Base-by-base conservation (phyloP, 2,888 invertebrate genomes). In the Ennomos erosarius region DNA sequence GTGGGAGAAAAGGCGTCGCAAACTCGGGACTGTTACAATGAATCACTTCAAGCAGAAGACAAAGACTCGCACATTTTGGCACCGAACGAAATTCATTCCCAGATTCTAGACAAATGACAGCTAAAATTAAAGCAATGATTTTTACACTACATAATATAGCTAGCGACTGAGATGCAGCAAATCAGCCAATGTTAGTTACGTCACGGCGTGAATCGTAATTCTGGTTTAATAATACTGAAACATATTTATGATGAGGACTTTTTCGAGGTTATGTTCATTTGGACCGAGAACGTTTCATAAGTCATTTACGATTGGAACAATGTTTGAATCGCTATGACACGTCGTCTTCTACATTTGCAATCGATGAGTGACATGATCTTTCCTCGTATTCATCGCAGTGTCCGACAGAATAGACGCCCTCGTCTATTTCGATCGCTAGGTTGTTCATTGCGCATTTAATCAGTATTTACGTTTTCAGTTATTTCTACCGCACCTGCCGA, bases 41-140 rank as follows among this genome's bases (percentile, higher is more conserved):
- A 84, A 81, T 86, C 85, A 84, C 69, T 65, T 62, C 64, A 55
- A 66, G 67, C 65, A 70, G 73, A 81, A 76, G 76, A 87, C 85
- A 86, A 86, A 87, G 84, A 81, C 72, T 71, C 65, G 67, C 11
- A 70, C 73, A 76, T 82, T 16, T 89, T 87, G 88, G 85, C 87
- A 88, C 75, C 71, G 73, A 67, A 76, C 70, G 73, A 75, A 72
- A 80, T 80, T 79, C 81, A 81, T 81, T 79, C 70, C 73, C 74
- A 71, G 68, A 70, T 77, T 73, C 67, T 84, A 78, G 83, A 85
- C 84, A 86, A 87, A 85, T 84, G 82, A 83, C 79, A 73, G 78
- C 85, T 88, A 87, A 85, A 87, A 85, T 84, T 87, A 88, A 81
- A 82, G 76, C 79, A 77, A 77, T 79, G 82, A 78, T 73, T 76